A percentile compares a stretch with the other conserved stretches of the same genome.
Evolutionary conservation across 2,113 vertebrate genomes (phyloP).

Genomic region (Merops nubicus): DNA sequence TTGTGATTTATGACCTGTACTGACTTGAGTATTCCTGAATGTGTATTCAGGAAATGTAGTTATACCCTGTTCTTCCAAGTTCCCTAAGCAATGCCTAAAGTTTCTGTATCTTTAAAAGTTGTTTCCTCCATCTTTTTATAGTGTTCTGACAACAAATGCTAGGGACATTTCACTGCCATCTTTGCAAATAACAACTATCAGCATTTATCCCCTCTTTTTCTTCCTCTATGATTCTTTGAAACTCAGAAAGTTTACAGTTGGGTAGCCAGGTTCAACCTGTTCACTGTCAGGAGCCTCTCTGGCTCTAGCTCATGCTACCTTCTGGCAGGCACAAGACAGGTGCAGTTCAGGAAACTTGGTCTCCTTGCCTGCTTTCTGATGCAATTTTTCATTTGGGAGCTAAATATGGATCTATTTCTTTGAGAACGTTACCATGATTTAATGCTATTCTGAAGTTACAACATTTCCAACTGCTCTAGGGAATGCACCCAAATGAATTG

Average conservation of each 20-base stretch:
- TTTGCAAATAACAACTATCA: not conserved
- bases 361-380: not conserved
- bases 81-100: not conserved
- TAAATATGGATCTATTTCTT: not conserved
- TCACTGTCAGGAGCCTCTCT: not conserved
- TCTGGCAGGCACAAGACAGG: not conserved
- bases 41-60: not conserved
- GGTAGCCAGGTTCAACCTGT: not conserved
- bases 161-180: not conserved
- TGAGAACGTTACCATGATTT: not conserved
- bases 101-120: not conserved
- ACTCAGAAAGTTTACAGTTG: not conserved
- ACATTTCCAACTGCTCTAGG: not conserved
- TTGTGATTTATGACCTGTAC: not conserved
- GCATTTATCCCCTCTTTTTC: not conserved
- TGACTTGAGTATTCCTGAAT: not conserved
- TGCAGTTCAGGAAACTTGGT: not conserved
- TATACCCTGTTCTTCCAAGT: not conserved
- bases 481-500: not conserved
- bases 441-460: not conserved
- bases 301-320: not conserved
- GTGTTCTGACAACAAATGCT: not conserved
- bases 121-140: not conserved
- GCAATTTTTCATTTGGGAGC: not conserved
- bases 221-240: not conserved